Percentiles rank a stretch among this genome's conserved stretches.
These are phyloP conservation scores for Caranx melampygus DNA, from an alignment of 2,113 vertebrate species.

Conservation along the genomic window DNA sequence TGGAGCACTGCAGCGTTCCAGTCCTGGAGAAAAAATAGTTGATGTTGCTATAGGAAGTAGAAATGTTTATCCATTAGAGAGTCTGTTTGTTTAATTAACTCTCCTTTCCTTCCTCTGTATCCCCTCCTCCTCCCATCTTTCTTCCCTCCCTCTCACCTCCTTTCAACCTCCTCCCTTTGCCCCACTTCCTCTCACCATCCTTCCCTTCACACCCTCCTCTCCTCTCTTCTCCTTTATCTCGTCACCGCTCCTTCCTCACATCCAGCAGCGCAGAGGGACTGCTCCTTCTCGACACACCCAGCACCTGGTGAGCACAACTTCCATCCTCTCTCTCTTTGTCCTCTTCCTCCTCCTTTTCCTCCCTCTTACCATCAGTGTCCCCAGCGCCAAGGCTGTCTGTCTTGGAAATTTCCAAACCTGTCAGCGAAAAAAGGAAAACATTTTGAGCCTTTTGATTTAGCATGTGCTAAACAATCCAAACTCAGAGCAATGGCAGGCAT, in stretches of 20 bases:
- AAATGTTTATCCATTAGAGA: slow-evolving; percentile 71
- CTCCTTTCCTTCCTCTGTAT: slow-evolving; percentile 61
- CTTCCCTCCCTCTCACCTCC: slow-evolving; percentile 1
- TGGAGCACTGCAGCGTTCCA: slow-evolving; percentile 51
- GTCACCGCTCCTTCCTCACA: slow-evolving; percentile 5
- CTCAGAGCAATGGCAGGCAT: slow-evolving; percentile 2
- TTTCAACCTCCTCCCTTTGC: background rate
- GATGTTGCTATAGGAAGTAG: slow-evolving; percentile 69
- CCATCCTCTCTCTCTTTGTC: background rate
- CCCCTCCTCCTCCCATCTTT: slow-evolving; percentile 35
- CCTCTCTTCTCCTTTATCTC: background rate
- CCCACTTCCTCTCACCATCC: background rate
- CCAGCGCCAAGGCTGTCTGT: slow-evolving; percentile 3
- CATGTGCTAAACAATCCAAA: slow-evolving; percentile 22
- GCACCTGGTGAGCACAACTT: slow-evolving; percentile 74
- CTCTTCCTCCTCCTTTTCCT: background rate
- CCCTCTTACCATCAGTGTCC: background rate
- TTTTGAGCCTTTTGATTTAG: slow-evolving; percentile 34
- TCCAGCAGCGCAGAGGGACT: slow-evolving; percentile 76
- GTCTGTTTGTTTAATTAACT: slow-evolving; percentile 78
- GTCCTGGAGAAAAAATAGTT: slow-evolving; percentile 24
- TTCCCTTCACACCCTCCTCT: background rate
- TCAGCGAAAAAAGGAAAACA: slow-evolving; percentile 1
- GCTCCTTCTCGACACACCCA: slow-evolving; percentile 75
- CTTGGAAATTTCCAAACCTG: slow-evolving; percentile 11